Evolutionary conservation across 2,888 invertebrate genomes (phyloP).

Genomic region (Lottia gigantea): DNA sequence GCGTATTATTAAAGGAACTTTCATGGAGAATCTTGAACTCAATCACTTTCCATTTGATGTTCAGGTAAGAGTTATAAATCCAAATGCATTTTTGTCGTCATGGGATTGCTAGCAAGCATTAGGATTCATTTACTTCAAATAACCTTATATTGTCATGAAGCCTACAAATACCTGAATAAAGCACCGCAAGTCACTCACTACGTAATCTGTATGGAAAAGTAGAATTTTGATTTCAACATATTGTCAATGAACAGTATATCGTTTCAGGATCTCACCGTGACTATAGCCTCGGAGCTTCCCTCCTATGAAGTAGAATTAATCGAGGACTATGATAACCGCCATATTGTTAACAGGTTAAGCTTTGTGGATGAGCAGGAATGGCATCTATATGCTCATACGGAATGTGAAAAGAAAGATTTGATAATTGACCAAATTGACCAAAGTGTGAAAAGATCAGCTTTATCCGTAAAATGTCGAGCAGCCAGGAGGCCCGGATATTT

Average conservation of each 20-base stretch:
- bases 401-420: constrained; percentile 60
- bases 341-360: constrained; percentile 61
- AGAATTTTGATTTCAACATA: too few relatives aligned
- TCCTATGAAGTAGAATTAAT: constrained; percentile 57
- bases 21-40: constrained; percentile 65
- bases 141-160: background rate
- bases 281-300: constrained; percentile 60
- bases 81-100: background rate
- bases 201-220: too few relatives aligned
- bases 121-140: background rate
- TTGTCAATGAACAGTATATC: too few relatives aligned
- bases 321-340: constrained; percentile 59
- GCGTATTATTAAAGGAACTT: constrained; percentile 61
- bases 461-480: constrained; percentile 65
- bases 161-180: too few relatives aligned
- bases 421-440: constrained; percentile 65
- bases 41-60: constrained; percentile 67
- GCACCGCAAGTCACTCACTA: too few relatives aligned
- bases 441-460: constrained; percentile 59
- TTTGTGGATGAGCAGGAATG: constrained; percentile 67
- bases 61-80: constrained; percentile 48
- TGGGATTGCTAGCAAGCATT: too few relatives aligned
- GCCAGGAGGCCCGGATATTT: constrained; percentile 66
- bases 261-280: constrained; percentile 60
- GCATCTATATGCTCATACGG: constrained; percentile 63